These are phyloP conservation scores for Platerodrilus igneus DNA, from an alignment of 2,888 invertebrate genomes.

Conservation along the genomic window DNA sequence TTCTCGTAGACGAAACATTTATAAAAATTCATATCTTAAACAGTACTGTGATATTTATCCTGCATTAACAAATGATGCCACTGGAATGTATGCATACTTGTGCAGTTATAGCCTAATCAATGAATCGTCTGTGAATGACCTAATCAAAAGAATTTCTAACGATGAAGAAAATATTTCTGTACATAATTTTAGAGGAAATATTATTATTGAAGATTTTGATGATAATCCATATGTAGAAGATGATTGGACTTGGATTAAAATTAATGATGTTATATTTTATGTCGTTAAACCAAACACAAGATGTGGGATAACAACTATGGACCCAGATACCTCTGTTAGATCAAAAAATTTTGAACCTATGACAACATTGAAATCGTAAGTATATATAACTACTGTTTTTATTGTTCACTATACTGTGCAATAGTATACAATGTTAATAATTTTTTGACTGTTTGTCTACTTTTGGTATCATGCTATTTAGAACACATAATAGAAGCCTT, in stretches of 20 bases:
- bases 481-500: no score
- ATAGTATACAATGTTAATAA: no score
- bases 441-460: no score
- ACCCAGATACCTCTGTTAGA: constrained; percentile 49
- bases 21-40: constrained; percentile 28
- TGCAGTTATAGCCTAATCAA: constrained; percentile 53
- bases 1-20: constrained; percentile 31
- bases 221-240: constrained; percentile 51
- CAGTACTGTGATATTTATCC: background rate
- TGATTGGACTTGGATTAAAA: constrained; percentile 55
- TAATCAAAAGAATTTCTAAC: constrained; percentile 47
- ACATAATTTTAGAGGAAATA: constrained; percentile 55
- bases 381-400: constrained; percentile 1
- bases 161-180: constrained; percentile 45
- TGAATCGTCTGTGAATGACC: constrained; percentile 51
- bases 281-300: constrained; percentile 56
- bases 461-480: no score
- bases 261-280: constrained; percentile 51
- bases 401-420: constrained; percentile 9
- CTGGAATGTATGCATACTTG: constrained; percentile 51
- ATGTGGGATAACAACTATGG: constrained; percentile 47
- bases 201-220: constrained; percentile 49
- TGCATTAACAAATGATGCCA: background rate
- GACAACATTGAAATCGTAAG: constrained; percentile 52
- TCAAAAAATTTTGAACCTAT: constrained; percentile 50